Base-by-base conservation (phyloP, 2,888 invertebrate species). In the Nemurella pictetii region DNA sequence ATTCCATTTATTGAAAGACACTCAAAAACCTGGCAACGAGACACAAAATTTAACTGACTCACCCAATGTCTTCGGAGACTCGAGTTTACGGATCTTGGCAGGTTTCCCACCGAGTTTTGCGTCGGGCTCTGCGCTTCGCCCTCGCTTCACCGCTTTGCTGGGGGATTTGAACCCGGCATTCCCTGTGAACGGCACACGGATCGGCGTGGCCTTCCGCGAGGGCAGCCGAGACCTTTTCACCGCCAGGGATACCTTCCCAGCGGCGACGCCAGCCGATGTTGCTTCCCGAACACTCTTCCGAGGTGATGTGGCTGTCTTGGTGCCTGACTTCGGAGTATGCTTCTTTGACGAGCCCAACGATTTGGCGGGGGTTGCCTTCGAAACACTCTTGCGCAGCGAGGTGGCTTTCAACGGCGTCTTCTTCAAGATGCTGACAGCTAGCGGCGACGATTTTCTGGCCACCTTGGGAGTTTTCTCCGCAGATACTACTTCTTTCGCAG, bases 11-110 rank as follows among this genome's bases (percentile, higher is more conserved):
- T 55, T 55, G 55, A 55, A 55, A 55, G 55, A 15, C 9, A 55
- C 15, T 55, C 15, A 55, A 55, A 55, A 55, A 55, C 15, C 15
- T 55, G 15, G 15, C 15, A 12, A 55, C 55, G 15, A 55, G 55
- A 55, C 9, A 12, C 15, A 55, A 55, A 9, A 9, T 55, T n/a
- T n/a, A n/a, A n/a, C n/a, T n/a, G n/a, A 80, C 32, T 72, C 15
- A 82, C 82, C 82, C 28, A 82, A 78, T 25, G 85, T 77, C 77
- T 86, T 86, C 80, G 85, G 85, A 5, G 84, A 74, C 55, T 84
- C 84, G 29, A 86, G 32, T 20, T 86, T 86, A 25, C 83, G 74
- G 9, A 80, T 80, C 32, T 86, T 86, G 26, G 85, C 85, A 35
- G 84, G 83, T 20, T 55, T 83, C 29, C 78, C 85, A 15, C 83